Conservation (phyloP, 2,113 vertebrate genomes). For the Notothenia rossii region DNA sequence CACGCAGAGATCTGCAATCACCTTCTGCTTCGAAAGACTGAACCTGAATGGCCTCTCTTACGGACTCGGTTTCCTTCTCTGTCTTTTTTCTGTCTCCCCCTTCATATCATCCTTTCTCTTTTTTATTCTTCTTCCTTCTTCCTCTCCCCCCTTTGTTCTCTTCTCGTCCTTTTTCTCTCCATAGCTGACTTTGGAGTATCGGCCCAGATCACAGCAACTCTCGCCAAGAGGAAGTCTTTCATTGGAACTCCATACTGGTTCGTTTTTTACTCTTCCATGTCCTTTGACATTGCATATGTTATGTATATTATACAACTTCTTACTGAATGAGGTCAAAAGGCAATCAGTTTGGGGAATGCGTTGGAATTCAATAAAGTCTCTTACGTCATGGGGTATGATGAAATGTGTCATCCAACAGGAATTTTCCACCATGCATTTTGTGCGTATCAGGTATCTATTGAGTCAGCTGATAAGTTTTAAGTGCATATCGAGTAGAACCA, state of each 20-base stretch:
- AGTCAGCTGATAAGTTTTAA: background rate
- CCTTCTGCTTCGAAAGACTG: slow-evolving; percentile 39
- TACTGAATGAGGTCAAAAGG: background rate
- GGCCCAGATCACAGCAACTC: slow-evolving; percentile 97
- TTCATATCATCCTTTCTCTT: no score
- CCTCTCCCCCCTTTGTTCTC: background rate
- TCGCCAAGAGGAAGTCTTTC: slow-evolving; percentile 99
- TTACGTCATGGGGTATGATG: background rate
- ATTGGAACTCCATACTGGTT: slow-evolving; percentile 99
- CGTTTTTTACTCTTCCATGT: slow-evolving; percentile 48
- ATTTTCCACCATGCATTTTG: background rate
- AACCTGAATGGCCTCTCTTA: slow-evolving; percentile 35
- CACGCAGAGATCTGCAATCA: background rate
- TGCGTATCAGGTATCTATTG: background rate
- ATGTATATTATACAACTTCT: background rate
- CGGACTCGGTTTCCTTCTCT: slow-evolving; percentile 12
- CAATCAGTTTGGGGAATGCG: no score
- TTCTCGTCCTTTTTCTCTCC: background rate
- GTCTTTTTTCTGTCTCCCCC: background rate
- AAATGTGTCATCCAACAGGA: background rate
- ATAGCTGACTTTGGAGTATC: slow-evolving; percentile 98
- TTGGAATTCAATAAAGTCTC: background rate
- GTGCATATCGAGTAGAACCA: background rate
- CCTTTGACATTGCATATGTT: rapidly evolving
- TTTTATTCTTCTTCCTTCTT: no score